These are phyloP conservation scores for Procambarus clarkii DNA, from an alignment of 1,140 invertebrate species.

Conservation along the genomic window DNA sequence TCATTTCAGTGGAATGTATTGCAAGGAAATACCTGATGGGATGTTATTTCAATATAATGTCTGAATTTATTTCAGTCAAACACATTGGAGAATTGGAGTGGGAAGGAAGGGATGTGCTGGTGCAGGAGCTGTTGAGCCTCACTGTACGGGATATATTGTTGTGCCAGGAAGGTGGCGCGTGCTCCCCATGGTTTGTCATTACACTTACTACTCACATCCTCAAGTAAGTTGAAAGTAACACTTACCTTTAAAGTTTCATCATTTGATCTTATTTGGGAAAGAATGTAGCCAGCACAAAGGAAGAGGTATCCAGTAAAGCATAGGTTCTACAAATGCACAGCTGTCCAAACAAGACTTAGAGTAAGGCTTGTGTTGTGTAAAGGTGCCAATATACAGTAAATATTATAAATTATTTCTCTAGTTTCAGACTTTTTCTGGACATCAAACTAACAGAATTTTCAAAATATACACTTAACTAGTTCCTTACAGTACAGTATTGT, in stretches of 20 bases:
- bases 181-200: constrained; percentile 24
- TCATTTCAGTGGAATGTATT: neutral
- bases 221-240: neutral
- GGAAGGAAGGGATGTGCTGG: constrained; percentile 27
- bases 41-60: neutral
- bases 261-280: no score
- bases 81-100: constrained; percentile 41
- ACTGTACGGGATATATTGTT: constrained; percentile 14
- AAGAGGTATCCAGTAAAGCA: no score
- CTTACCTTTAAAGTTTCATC: neutral
- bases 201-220: constrained; percentile 8
- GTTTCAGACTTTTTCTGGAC: no score
- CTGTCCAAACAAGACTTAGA: no score
- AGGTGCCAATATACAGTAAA: no score
- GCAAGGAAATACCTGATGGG: neutral
- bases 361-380: no score
- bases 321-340: no score
- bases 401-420: no score
- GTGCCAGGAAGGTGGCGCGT: neutral
- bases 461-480: no score
- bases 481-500: no score
- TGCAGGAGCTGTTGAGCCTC: constrained; percentile 31
- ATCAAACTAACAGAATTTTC: no score
- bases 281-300: no score
- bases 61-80: constrained; percentile 22